phyloP scores from a whole-genome alignment of 2,888 invertebrate genomes.

The Agelastica alni region DNA sequence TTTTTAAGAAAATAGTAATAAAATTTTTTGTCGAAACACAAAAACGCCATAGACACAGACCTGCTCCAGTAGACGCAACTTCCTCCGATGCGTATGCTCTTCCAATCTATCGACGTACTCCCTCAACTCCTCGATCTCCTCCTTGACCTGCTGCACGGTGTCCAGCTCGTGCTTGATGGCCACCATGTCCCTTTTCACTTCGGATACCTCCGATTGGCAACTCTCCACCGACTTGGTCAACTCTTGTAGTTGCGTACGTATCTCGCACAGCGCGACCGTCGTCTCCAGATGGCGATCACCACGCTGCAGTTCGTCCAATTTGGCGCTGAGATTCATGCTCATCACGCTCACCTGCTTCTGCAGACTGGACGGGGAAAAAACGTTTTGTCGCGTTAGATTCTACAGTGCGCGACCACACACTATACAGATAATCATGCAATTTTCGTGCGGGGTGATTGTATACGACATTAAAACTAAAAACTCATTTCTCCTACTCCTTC shows the following conservation, averaged over 20 bases:
- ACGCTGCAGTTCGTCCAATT: constrained; percentile 91
- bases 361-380: constrained; percentile 65
- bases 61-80: constrained; percentile 90
- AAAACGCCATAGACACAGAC: no score
- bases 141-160: constrained; percentile 92
- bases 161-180: constrained; percentile 93
- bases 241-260: constrained; percentile 89
- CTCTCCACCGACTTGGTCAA: constrained; percentile 93
- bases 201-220: constrained; percentile 92
- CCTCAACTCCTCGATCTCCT: constrained; percentile 89
- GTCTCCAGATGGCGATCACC: constrained; percentile 88
- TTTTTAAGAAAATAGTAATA: no score
- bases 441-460: constrained; percentile 19
- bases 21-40: no score
- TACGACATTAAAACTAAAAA: no score
- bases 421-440: constrained; percentile 22
- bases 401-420: constrained; percentile 17
- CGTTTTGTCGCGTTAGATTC: constrained; percentile 42
- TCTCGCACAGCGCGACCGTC: constrained; percentile 91
- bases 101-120: constrained; percentile 91
- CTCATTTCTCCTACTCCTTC: no score
- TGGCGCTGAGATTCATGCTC: constrained; percentile 94
- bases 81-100: constrained; percentile 88
- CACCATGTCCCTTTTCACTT: constrained; percentile 93
- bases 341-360: constrained; percentile 97